These are phyloP conservation scores for Cyanoramphus novaezelandiae DNA, from an alignment of 2,113 vertebrate species.

Conservation along the genomic window DNA sequence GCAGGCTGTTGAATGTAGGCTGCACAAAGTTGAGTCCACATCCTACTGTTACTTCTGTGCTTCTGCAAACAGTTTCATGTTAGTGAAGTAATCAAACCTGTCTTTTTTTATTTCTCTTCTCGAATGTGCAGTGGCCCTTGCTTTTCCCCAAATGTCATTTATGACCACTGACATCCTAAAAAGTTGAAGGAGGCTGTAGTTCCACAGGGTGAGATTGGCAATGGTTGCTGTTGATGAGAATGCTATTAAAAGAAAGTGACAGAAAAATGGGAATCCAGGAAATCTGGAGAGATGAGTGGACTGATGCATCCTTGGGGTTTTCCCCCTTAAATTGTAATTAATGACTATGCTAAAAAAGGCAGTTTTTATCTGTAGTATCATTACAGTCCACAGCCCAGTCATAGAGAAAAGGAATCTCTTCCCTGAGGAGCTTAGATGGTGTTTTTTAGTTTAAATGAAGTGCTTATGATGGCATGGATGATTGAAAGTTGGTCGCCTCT, in stretches of 20 bases:
- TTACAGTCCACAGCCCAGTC: background rate
- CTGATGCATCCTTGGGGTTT: background rate
- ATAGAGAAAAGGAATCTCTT: background rate
- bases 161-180: background rate
- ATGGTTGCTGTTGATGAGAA: background rate
- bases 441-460: conserved; percentile 26
- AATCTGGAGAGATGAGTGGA: background rate
- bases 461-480: background rate
- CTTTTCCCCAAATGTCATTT: background rate
- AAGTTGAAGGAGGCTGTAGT: background rate
- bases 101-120: background rate
- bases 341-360: background rate
- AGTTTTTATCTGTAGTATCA: background rate
- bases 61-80: background rate
- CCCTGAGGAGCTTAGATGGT: background rate
- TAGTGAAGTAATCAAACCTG: background rate
- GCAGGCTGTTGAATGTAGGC: background rate
- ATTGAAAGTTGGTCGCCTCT: background rate
- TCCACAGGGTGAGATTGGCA: background rate
- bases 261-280: background rate
- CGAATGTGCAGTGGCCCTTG: background rate
- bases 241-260: fast-evolving
- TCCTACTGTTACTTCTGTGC: background rate
- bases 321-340: background rate
- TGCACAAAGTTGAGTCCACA: background rate